These are phyloP conservation scores for Phania funesta DNA, from an alignment of 2,888 invertebrate species.

Conservation along the genomic window DNA sequence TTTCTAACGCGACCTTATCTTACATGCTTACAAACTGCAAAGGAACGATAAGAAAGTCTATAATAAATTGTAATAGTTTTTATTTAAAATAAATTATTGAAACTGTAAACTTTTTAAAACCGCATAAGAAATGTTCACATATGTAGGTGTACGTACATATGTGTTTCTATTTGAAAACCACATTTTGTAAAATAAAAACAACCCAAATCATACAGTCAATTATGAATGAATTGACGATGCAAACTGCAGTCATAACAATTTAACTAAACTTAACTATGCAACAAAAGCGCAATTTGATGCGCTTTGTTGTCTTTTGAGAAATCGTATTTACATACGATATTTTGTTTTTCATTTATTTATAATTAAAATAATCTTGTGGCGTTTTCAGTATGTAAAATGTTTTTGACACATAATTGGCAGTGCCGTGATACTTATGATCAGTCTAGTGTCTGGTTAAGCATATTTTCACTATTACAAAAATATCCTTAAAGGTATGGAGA, in stretches of 20 bases:
- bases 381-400: constrained; percentile 1
- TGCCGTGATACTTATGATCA: constrained; percentile 35
- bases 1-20: too few relatives aligned
- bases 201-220: constrained; percentile 8
- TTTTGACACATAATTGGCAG: constrained; percentile 26
- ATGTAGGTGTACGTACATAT: neutral
- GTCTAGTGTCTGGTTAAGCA: constrained; percentile 5
- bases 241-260: constrained; percentile 29
- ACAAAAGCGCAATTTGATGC: constrained; percentile 61
- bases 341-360: neutral
- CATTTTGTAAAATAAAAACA: constrained; percentile 25
- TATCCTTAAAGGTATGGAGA: too few relatives aligned
- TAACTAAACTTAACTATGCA: constrained; percentile 54
- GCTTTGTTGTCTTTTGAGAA: constrained; percentile 22
- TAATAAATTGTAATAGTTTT: constrained; percentile 22
- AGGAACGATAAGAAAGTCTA: neutral
- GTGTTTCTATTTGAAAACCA: constrained; percentile 25
- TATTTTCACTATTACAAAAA: neutral
- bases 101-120: neutral
- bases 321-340: constrained; percentile 3
- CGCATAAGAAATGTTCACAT: neutral
- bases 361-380: constrained; percentile 35
- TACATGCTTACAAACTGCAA: too few relatives aligned
- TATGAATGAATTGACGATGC: constrained; percentile 38
- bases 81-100: neutral